A percentile compares a stretch with the other conserved stretches of the same genome.
These are phyloP conservation scores for Congeria kusceri DNA, from an alignment of 2,888 invertebrate species.

Conservation along the genomic window DNA sequence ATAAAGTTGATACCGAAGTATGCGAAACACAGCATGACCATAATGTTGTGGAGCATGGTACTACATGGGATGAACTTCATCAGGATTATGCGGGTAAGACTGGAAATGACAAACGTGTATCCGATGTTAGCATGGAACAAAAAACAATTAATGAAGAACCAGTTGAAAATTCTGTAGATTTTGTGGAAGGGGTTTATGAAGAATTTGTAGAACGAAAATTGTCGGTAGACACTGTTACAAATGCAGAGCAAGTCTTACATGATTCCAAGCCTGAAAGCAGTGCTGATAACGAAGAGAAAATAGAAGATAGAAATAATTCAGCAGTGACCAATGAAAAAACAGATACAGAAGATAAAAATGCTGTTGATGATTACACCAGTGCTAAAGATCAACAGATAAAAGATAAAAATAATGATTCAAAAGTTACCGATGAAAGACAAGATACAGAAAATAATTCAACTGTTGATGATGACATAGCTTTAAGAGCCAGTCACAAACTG, in stretches of 20 bases:
- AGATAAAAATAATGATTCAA: conserved; percentile 19
- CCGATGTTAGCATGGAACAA: no score
- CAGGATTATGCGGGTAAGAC: no score
- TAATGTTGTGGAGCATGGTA: no score
- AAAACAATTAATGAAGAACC: neutral
- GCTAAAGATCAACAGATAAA: conserved; percentile 7
- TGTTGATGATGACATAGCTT: no score
- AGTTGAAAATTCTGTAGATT: neutral
- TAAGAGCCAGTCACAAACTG: no score
- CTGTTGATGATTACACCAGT: neutral
- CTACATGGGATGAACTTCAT: no score
- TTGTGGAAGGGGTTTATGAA: conserved; percentile 2
- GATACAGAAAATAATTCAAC: neutral
- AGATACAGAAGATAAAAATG: conserved; percentile 15
- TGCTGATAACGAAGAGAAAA: neutral
- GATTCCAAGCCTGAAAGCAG: neutral
- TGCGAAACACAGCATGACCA: no score
- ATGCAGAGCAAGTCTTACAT: conserved; percentile 3
- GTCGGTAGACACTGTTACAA: neutral
- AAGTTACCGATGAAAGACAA: neutral
- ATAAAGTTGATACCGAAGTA: no score
- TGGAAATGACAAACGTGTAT: no score
- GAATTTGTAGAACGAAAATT: neutral
- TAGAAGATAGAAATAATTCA: neutral
- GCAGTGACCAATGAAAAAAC: neutral